phyloP scores from a whole-genome alignment of 2,888 invertebrate species.

The Philaethria dido region DNA sequence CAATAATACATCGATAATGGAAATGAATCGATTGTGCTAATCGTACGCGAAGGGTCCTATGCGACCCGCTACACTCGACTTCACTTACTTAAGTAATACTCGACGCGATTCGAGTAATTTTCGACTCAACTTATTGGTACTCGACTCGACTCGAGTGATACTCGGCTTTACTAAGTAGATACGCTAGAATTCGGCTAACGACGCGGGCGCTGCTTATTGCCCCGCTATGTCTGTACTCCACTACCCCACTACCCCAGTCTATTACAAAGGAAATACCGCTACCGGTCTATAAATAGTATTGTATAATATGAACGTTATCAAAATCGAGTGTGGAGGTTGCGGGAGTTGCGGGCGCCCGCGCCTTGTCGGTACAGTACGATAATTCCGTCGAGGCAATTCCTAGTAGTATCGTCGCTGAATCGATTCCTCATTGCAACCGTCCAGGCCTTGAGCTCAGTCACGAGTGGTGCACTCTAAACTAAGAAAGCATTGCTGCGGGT shows the following conservation, averaged over 20 bases:
- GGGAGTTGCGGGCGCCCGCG: background rate
- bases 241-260: constrained; percentile 37
- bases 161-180: constrained; percentile 23
- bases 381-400: constrained; percentile 43
- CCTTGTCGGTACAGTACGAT: constrained; percentile 27
- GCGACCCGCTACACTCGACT: constrained; percentile 39
- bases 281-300: constrained; percentile 34
- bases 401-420: constrained; percentile 49
- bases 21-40: constrained; percentile 78
- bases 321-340: constrained; percentile 37
- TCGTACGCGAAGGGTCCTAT: constrained; percentile 64
- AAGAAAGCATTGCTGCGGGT: constrained; percentile 41
- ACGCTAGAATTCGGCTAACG: background rate
- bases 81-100: background rate
- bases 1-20: constrained; percentile 68
- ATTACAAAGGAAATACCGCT: constrained; percentile 32
- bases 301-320: constrained; percentile 43
- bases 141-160: constrained; percentile 7
- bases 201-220: background rate
- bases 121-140: too few relatives aligned
- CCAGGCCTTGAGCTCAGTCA: constrained; percentile 36
- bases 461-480: constrained; percentile 28
- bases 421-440: constrained; percentile 44
- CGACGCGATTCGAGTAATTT: too few relatives aligned
- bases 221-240: constrained; percentile 27